Conservation (phyloP, 2,888 invertebrate genomes). For the Schizotus pectinicornis region DNA sequence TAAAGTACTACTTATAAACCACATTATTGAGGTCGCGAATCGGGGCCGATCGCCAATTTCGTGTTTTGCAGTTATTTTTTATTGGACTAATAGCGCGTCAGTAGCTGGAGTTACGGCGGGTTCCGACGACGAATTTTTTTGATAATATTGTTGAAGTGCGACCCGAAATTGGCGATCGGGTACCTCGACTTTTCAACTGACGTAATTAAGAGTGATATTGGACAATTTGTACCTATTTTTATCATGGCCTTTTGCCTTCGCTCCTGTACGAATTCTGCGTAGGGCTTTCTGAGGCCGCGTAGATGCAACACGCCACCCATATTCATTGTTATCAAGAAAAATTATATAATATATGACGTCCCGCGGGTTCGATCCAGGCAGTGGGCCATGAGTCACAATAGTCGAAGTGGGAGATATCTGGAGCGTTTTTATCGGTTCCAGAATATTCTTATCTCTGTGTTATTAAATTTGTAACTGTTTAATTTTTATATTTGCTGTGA, state of each 20-base stretch:
- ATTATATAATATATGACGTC: constrained; percentile 38
- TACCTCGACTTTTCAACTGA: constrained; percentile 1
- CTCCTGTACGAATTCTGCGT: constrained; percentile 15
- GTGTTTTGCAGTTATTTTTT: no score
- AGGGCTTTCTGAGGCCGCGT: constrained; percentile 34
- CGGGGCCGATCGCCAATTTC: no score
- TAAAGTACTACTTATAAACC: no score
- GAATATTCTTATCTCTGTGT: constrained; percentile 50
- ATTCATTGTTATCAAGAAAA: constrained; percentile 30
- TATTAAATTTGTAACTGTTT: constrained; percentile 48
- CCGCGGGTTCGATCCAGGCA: constrained; percentile 51
- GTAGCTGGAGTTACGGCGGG: neutral
- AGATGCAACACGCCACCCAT: constrained; percentile 47
- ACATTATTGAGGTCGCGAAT: no score
- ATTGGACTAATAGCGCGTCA: no score
- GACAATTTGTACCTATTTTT: constrained; percentile 21
- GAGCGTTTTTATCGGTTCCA: constrained; percentile 46
- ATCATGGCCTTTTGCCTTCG: constrained; percentile 7
- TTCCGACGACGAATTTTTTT: constrained; percentile 3
- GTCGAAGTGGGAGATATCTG: constrained; percentile 57
- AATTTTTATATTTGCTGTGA: constrained; percentile 56
- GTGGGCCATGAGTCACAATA: constrained; percentile 50
- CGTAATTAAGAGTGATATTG: constrained; percentile 13
- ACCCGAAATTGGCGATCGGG: neutral
- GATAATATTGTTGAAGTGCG: constrained; percentile 1